Percentiles rank a stretch among this genome's conserved stretches.
These are phyloP conservation scores for Drosophila sp. DNA, from an alignment of 1,140 invertebrate genomes.

Conservation along the genomic window DNA sequence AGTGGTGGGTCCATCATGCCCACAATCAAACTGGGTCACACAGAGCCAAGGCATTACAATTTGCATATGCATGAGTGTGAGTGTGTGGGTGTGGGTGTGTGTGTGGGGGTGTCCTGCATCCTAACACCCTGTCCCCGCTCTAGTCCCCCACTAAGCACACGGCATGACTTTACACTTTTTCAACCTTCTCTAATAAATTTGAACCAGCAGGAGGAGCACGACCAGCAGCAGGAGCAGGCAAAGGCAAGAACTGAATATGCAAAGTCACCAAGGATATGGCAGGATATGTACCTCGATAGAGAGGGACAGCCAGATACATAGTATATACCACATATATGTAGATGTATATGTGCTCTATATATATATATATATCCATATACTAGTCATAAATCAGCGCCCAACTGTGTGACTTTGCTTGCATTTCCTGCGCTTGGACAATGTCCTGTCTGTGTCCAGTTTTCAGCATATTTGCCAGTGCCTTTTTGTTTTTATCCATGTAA, in stretches of 20 bases:
- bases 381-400: constrained; percentile 61
- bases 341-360: constrained; percentile 27
- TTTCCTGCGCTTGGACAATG: constrained; percentile 22
- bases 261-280: constrained; percentile 62
- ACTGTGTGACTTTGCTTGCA: constrained; percentile 34
- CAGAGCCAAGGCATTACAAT: constrained; percentile 59
- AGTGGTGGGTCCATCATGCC: constrained; percentile 44
- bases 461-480: constrained; percentile 64
- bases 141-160: constrained; percentile 1
- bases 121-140: constrained; percentile 23
- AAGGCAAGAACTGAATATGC: constrained; percentile 55
- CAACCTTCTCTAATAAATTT: constrained; percentile 76
- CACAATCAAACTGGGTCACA: constrained; percentile 78
- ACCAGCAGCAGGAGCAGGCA: constrained; percentile 6
- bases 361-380: constrained; percentile 15
- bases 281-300: constrained; percentile 19
- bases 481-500: constrained; percentile 37
- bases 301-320: constrained; percentile 11
- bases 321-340: constrained; percentile 21
- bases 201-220: constrained; percentile 14
- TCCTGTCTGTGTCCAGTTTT: constrained; percentile 33
- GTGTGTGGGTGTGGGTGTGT: constrained; percentile 21
- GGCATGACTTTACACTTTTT: constrained; percentile 70
- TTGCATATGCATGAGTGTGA: constrained; percentile 72
- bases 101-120: constrained; percentile 49